Evolutionary conservation across 2,888 invertebrate species (phyloP), one percentile per base, ranked within the genome.

Genomic region (Anorthoa munda): DNA sequence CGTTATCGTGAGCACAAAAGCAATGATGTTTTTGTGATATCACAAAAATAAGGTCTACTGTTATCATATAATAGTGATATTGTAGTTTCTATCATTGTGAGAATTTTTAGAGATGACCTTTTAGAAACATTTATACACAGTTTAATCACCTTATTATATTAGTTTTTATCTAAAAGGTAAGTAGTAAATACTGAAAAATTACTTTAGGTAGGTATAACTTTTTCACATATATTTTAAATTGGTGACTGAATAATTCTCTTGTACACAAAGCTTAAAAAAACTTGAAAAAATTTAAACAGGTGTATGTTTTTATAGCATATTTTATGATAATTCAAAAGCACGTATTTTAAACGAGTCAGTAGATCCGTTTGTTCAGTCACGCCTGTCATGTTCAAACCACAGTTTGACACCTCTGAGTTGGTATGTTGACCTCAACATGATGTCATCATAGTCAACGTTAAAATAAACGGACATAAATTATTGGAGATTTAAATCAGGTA

Each of bases 381-480:
- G 67, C 39, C 17, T 84, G 75, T 39, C 61, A 59, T 45, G 58
- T 71, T 59, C 13, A 66, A 65, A 60, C 77, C 69, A 61, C 63
- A 74, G 56, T 39, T 56, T 77, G 68, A 85, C 72, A 73, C 60
- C 64, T 71, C 26, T 50, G 48, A 39, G 12, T 15, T 55, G 31
- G 66, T 64, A 69, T 73, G 69, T 64, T 82, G 72, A 85, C 86
- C 83, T 76, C 39, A 17, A 3, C n/a, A 70, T 82, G 74, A 83
- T 79, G 75, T 83, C 86, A 79, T 75, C 21, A 11, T 21, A 64
- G 48, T 23, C 18, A 56, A 68, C 48, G 15, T 48, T 23, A 23
- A 56, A 66, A 51, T 77, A 26, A 39, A 39, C 39, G 39, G 39
- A 39, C 39, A 39, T 39, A 39, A 9, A 39, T 39, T 7, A 39